Conservation (phyloP, 64 coral and sea anemone species). For the Pocillopora damicornis region DNA sequence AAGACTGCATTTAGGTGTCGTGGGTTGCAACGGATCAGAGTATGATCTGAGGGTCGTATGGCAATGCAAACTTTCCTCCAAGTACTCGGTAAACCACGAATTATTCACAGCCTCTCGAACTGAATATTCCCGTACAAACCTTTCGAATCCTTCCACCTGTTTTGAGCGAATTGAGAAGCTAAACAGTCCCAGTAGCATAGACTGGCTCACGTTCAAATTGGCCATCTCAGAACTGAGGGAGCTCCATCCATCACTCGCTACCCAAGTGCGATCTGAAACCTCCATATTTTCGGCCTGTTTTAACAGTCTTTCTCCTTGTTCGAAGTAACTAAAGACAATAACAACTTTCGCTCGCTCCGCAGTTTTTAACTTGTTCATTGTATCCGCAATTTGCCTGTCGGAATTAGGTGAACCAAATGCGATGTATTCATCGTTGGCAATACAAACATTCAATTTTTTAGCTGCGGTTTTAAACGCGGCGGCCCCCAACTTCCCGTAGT, state of each 20-base stretch:
- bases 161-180: slow-evolving; percentile 66
- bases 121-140: slow-evolving; percentile 47
- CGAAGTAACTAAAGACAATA: slow-evolving; percentile 76
- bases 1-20: slow-evolving; percentile 22
- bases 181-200: slow-evolving; percentile 64
- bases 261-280: slow-evolving; percentile 82
- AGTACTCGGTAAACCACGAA: slow-evolving; percentile 59
- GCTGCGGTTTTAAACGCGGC: slow-evolving; percentile 75
- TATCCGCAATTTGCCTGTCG: slow-evolving; percentile 42
- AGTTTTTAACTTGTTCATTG: slow-evolving; percentile 46
- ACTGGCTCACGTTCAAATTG: slow-evolving; percentile 49
- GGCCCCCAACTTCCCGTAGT: slow-evolving; percentile 89
- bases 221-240: slow-evolving; percentile 32
- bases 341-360: slow-evolving; percentile 57
- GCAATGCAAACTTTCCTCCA: slow-evolving; percentile 61
- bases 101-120: slow-evolving; percentile 35
- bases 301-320: slow-evolving; percentile 61
- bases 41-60: not conserved
- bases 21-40: not conserved
- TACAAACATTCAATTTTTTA: slow-evolving; percentile 63
- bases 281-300: slow-evolving; percentile 60
- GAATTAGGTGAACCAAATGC: slow-evolving; percentile 58
- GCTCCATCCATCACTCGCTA: slow-evolving; percentile 83
- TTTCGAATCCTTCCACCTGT: slow-evolving; percentile 46
- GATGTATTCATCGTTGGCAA: slow-evolving; percentile 81